Evolutionary conservation across 2,888 invertebrate genomes (phyloP).

Genomic region (Calameuta filiformis): DNA sequence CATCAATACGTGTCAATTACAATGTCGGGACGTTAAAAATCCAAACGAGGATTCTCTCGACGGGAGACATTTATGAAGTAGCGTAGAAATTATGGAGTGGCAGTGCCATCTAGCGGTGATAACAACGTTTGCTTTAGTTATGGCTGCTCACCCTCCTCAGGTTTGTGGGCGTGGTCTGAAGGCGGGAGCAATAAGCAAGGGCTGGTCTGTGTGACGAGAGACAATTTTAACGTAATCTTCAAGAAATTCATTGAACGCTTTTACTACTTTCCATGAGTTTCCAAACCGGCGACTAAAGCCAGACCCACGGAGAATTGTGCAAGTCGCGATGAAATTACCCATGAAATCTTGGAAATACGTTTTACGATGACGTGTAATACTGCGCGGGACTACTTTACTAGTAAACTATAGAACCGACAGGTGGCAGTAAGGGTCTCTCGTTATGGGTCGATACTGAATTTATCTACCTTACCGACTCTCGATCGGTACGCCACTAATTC

Average conservation of each 20-base stretch:
- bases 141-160: conserved; percentile 60
- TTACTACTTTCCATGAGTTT: not conserved
- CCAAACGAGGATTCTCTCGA: not conserved
- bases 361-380: conserved; percentile 30
- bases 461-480: conserved; percentile 59
- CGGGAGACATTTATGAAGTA: not conserved
- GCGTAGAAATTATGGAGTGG: conserved; percentile 9
- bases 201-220: not conserved
- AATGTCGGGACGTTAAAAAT: not conserved
- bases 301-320: not conserved
- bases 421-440: conserved; percentile 46
- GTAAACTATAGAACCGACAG: conserved; percentile 44
- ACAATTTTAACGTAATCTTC: not conserved
- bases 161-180: conserved; percentile 60
- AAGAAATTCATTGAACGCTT: not conserved
- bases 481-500: conserved; percentile 50
- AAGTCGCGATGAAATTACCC: not conserved
- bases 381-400: conserved; percentile 47
- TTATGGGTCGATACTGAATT: conserved; percentile 27
- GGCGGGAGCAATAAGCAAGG: conserved; percentile 30
- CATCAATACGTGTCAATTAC: not conserved
- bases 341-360: not conserved
- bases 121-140: conserved; percentile 59
- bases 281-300: not conserved
- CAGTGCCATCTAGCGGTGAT: conserved; percentile 63